Percentiles rank a stretch among this genome's conserved stretches.
Evolutionary conservation across 2,888 invertebrate genomes (phyloP).

Genomic region (Heliconius erato): DNA sequence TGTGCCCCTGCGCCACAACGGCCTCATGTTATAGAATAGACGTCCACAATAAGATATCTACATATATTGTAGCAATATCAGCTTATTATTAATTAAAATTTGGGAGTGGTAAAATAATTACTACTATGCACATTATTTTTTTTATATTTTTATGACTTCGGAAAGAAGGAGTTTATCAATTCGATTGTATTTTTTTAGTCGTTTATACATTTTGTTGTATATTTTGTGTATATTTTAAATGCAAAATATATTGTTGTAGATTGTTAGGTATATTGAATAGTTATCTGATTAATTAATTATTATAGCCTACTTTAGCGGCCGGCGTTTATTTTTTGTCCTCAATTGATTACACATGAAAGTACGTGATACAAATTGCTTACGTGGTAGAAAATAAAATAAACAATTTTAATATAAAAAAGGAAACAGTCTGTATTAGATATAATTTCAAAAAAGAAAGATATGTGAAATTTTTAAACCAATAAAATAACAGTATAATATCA

Average conservation of each 20-base stretch:
- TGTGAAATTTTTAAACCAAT: conserved; percentile 9
- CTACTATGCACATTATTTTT: no score
- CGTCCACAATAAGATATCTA: no score
- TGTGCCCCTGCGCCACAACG: no score
- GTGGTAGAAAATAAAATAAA: background rate
- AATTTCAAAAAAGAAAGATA: background rate
- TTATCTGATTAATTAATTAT: conserved; percentile 29
- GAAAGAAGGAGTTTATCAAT: no score
- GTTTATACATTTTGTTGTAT: no score
- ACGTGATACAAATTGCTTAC: conserved; percentile 2
- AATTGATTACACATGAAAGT: conserved; percentile 25
- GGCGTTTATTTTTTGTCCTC: conserved; percentile 21
- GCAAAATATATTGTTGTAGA: background rate
- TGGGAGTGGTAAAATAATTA: no score
- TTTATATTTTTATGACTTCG: no score
- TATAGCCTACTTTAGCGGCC: conserved; percentile 32
- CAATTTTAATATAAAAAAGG: background rate
- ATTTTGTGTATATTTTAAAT: no score
- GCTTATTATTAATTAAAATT: no score
- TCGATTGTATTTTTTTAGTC: no score
- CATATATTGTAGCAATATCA: no score
- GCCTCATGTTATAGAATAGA: no score
- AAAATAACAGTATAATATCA: conserved; percentile 1
- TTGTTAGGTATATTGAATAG: conserved; percentile 7
- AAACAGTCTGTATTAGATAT: background rate